Percentiles rank a stretch among this genome's conserved stretches.
These are phyloP conservation scores for Sarcophaga rosellei DNA, from an alignment of 2,888 invertebrate genomes.

Conservation along the genomic window DNA sequence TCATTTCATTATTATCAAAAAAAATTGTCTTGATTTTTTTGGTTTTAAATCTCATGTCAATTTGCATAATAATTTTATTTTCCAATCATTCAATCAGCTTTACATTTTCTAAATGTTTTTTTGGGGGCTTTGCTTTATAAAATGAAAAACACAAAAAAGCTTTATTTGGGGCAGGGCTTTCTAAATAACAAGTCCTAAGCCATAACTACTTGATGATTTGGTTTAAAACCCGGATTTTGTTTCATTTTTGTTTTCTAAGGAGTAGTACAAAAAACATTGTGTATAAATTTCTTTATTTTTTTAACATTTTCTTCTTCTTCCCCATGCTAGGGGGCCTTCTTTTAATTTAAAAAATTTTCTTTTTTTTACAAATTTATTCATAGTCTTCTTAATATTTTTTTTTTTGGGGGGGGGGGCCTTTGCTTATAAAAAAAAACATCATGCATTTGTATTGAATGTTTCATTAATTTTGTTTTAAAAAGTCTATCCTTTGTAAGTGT, in stretches of 20 bases:
- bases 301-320: too few species aligned
- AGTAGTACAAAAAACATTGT: too few species aligned
- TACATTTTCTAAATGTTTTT: background rate
- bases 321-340: too few species aligned
- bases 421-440: slow-evolving; percentile 1
- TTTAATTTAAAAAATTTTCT: too few species aligned
- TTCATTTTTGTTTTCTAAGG: too few species aligned
- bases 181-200: too few species aligned
- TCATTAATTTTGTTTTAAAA: background rate
- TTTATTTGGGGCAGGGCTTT: too few species aligned
- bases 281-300: too few species aligned
- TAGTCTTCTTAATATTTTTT: slow-evolving; percentile 20
- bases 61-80: background rate
- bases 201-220: too few species aligned
- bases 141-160: too few species aligned
- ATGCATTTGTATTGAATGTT: slow-evolving; percentile 29
- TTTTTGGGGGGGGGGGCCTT: background rate
- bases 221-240: too few species aligned
- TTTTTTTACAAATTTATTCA: background rate
- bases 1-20: slow-evolving; percentile 54
- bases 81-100: background rate
- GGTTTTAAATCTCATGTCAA: slow-evolving; percentile 33
- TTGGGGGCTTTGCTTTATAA: background rate
- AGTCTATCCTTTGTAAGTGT: slow-evolving; percentile 6
- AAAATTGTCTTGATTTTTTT: slow-evolving; percentile 59